Conservation (phyloP, 2,113 vertebrate genomes). For the Ceuthmochares aereus region DNA sequence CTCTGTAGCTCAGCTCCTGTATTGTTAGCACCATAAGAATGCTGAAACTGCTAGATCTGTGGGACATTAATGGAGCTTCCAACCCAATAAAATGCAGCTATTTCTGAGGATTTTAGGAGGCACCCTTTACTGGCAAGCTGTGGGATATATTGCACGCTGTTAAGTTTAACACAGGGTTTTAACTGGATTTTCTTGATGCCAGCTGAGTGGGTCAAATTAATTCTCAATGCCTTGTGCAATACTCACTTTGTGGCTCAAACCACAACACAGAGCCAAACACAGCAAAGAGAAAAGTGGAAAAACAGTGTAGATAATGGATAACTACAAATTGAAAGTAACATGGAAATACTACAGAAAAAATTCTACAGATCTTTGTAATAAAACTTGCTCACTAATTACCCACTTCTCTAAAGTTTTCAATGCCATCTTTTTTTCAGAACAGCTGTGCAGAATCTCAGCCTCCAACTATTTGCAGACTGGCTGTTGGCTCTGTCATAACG, state of each 20-base stretch:
- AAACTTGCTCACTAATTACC: background rate
- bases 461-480: background rate
- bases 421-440: background rate
- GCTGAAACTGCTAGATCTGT: background rate
- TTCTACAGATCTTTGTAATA: background rate
- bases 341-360: background rate
- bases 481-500: background rate
- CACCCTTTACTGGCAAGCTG: background rate
- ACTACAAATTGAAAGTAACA: background rate
- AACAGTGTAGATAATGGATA: background rate
- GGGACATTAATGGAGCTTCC: background rate
- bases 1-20: background rate
- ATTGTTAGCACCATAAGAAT: background rate
- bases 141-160: background rate
- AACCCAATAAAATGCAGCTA: background rate
- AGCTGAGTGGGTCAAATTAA: background rate
- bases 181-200: background rate
- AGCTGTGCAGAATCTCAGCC: background rate
- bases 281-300: background rate
- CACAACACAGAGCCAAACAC: background rate
- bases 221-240: background rate
- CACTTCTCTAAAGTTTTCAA: background rate
- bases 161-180: background rate
- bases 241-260: background rate
- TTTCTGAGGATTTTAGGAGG: conserved; percentile 8